Evolutionary conservation across 2,113 vertebrate genomes (phyloP), one percentile per base, ranked within the genome.

Genomic region (Crotalus tigris): DNA sequence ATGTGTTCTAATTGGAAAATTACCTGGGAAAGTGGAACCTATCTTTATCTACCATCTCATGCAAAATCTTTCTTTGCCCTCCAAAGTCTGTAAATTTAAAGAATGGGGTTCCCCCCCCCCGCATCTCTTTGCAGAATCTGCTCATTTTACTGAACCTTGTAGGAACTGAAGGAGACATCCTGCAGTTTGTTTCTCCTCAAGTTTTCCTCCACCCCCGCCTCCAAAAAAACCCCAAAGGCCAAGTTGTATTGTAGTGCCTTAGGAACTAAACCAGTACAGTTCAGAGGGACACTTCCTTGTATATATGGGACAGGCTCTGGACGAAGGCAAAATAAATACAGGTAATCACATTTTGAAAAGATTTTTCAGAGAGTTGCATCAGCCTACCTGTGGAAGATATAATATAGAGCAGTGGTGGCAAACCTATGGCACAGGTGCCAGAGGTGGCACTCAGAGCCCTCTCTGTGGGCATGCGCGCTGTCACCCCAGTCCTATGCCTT

Each of bases 151-250:
- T 69, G 49, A 24, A 24, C 29, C 64, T 26, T 11, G 5, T 1
- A 92, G 46, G 87, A 64, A 55, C 53, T 91, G 53, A 86, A 44
- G 23, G 1, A 21, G 19, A 23, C 33, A 57, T 51, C 75, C 24
- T 64, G 49, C 24, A 51, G 24, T 64, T 29, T 19, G 12, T 29
- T 39, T 75, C 8, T 75, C n/a, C 61, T 64, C 58, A 89, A 13
- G 4, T 2, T 51, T 51, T 6, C 51, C 3, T 1, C 8, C 29
- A 2, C 5, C 57, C 4, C 8, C 19, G 2, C 5, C 57, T 1
- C 3, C 15, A 3, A 64, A 90, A 24, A 44, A 59, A 3, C 1
- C 1, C 23, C 6, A 51, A 44, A 29, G 12, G 8, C 11, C 39
- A 13, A 23, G 6, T 23, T 13, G 10, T 75, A 46, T 53, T 55